Percentiles rank a stretch among this genome's conserved stretches.
phyloP scores from a whole-genome alignment of 1,140 invertebrate genomes.

The Drosophila saltans region DNA sequence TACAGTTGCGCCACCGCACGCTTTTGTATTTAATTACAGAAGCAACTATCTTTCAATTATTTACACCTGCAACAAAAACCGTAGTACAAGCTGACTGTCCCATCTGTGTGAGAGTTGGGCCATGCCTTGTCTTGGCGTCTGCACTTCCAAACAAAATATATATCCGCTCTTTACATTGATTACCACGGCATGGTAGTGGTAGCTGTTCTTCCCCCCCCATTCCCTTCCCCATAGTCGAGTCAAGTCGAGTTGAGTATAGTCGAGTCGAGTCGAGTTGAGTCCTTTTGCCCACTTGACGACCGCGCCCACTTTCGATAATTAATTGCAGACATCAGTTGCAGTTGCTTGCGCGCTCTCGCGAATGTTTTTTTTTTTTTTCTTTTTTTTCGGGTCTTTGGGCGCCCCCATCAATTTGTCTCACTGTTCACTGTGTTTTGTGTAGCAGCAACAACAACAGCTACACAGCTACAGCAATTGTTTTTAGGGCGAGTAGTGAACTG shows the following conservation, averaged over 20 bases:
- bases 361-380: constrained; percentile 16
- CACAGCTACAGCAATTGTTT: constrained; percentile 57
- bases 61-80: constrained; percentile 78
- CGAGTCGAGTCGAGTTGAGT: constrained; percentile 46
- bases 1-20: constrained; percentile 36
- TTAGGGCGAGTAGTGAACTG: constrained; percentile 41
- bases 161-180: constrained; percentile 82
- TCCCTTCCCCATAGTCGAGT: neutral
- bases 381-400: constrained; percentile 53
- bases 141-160: constrained; percentile 80
- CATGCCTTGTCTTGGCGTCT: constrained; percentile 43
- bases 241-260: constrained; percentile 2
- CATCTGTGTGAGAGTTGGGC: constrained; percentile 23
- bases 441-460: constrained; percentile 22
- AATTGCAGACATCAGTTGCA: constrained; percentile 83
- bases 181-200: constrained; percentile 52
- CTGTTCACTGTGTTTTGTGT: constrained; percentile 50
- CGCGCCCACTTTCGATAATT: constrained; percentile 83
- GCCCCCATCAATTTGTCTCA: constrained; percentile 77
- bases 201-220: too few relatives aligned
- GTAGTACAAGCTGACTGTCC: constrained; percentile 18
- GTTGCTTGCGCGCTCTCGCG: constrained; percentile 51
- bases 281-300: constrained; percentile 76
- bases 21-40: constrained; percentile 79
- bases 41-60: constrained; percentile 83